Conservation (phyloP, 2,113 vertebrate species). For the Verasper variegatus region DNA sequence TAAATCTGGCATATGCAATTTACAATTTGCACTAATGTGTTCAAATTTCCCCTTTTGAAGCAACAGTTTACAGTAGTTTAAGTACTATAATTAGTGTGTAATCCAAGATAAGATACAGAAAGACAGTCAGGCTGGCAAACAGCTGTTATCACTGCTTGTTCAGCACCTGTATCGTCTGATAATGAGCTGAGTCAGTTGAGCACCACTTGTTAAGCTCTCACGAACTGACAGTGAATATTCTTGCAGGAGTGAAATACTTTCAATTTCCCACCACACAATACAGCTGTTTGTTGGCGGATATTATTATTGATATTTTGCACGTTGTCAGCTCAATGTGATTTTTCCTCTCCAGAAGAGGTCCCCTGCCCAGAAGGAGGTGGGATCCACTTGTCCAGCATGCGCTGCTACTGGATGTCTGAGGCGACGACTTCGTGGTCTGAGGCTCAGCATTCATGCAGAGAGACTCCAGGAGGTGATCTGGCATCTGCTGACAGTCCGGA, state of each 20-base stretch:
- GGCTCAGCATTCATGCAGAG: constrained; percentile 64
- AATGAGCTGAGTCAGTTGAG: not conserved
- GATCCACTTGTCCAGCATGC: constrained; percentile 65
- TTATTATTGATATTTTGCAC: not conserved
- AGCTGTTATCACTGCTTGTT: no score
- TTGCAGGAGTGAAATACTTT: no score
- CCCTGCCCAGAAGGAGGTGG: constrained; percentile 74
- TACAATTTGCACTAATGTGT: no score
- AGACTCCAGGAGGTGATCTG: constrained; percentile 62
- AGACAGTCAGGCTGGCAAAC: not conserved
- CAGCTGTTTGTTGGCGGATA: not conserved
- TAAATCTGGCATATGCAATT: no score
- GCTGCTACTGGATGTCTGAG: constrained; percentile 82
- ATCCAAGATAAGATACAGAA: not conserved
- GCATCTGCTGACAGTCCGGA: constrained; percentile 65
- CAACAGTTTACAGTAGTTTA: not conserved
- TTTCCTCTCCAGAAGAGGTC: constrained; percentile 54
- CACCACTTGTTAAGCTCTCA: no score
- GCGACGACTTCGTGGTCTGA: constrained; percentile 66
- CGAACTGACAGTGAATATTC: no score
- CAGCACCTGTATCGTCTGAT: not conserved
- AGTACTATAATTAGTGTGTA: not conserved
- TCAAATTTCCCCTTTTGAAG: not conserved
- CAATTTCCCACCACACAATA: no score
- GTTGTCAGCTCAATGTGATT: not conserved